Evolutionary conservation across 2,797 vertebrate genomes (phyloP), one percentile per base, ranked within the genome.

Genomic region (Phaenicophaeus curvirostris): DNA sequence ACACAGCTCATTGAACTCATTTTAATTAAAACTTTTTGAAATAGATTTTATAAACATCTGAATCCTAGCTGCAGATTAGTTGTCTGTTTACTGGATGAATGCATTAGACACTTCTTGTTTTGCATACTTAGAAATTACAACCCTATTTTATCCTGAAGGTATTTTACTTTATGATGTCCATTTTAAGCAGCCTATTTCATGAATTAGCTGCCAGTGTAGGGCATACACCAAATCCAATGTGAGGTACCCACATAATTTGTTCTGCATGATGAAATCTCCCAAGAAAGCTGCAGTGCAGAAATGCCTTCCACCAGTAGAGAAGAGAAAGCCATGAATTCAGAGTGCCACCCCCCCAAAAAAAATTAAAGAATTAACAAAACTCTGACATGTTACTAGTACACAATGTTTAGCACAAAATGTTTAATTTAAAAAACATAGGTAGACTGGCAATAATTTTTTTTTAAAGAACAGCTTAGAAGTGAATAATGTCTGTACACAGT

Each of bases 11-110:
- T 90, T 89, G 83, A 91, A 82, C 5, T 2, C 18, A 67, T 90
- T 96, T 94, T 95, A 96, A 96, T 94, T 94, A 95, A 88, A 94
- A 81, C 25, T 88, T 91, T 94, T 75, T 62, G 25, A 90, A 88
- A 91, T 30, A 81, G 58, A 91, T 96, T 96, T 93, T 91, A 76
- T 86, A 90, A 91, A 85, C 39, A 90, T 94, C 31, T 18, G 90
- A 93, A 85, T 87, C 35, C 62, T 78, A 93, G 51, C 55, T 85
- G 61, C 57, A 89, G 78, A 95, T 93, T 94, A 95, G 54, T 73
- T 90, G 48, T 42, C 71, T 79, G 63, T 92, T 93, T 93, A 87
- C 89, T 0, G 18, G 41, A 77, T 92, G 94, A 93, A 74, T 86
- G 58, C 58, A 51, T 76, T 71, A 69, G 74, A 62, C 10, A n/a